Evolutionary conservation across 2,888 invertebrate species (phyloP).

Genomic region (Habroteleia sp.): DNA sequence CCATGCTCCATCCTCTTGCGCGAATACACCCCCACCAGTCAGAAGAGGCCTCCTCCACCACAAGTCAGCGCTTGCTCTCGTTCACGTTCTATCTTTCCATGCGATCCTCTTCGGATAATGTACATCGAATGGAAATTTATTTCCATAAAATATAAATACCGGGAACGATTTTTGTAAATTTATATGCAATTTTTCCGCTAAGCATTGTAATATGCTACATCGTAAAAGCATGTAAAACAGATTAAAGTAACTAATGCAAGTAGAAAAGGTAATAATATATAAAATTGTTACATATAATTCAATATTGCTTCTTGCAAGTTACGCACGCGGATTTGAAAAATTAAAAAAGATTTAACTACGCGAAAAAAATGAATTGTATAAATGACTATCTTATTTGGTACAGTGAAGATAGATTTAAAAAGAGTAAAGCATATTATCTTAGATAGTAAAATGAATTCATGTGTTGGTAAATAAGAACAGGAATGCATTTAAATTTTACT

Average conservation of each 20-base stretch:
- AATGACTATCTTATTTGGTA: no score
- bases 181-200: slow-evolving; percentile 17
- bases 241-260: slow-evolving; percentile 18
- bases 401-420: no score
- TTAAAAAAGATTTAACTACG: no score
- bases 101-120: slow-evolving; percentile 38
- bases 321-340: no score
- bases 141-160: slow-evolving; percentile 34
- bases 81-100: slow-evolving; percentile 19
- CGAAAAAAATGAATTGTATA: no score
- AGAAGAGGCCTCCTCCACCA: slow-evolving; percentile 15
- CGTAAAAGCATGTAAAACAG: slow-evolving; percentile 18
- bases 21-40: slow-evolving; percentile 71
- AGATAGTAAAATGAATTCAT: no score
- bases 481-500: no score
- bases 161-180: slow-evolving; percentile 28
- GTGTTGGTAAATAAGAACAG: no score
- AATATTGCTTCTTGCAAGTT: no score
- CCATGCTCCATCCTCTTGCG: slow-evolving; percentile 69
- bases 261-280: slow-evolving; percentile 9
- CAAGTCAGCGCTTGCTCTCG: slow-evolving; percentile 5
- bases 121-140: slow-evolving; percentile 38
- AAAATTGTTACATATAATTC: neutral
- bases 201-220: slow-evolving; percentile 9
- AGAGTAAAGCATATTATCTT: no score